Conservation (phyloP, 2,113 vertebrate genomes). For the Amphiprion percula region DNA sequence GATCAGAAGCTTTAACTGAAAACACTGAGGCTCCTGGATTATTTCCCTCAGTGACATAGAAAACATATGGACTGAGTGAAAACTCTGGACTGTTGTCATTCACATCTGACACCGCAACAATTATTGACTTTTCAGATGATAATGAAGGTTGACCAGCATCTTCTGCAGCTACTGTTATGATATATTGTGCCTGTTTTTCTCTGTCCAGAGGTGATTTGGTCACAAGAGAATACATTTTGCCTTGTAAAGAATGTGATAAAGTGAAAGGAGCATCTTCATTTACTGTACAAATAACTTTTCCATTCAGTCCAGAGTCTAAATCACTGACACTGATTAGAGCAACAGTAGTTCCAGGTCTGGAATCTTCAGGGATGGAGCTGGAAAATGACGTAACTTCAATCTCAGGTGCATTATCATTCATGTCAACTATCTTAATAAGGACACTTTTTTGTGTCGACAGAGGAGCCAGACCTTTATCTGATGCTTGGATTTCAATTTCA, state of each 20-base stretch:
- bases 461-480: constrained; percentile 50
- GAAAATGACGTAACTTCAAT: constrained; percentile 19
- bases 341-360: constrained; percentile 40
- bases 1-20: constrained; percentile 64
- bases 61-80: constrained; percentile 42
- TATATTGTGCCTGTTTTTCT: constrained; percentile 61
- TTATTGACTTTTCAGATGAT: constrained; percentile 54
- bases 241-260: constrained; percentile 49
- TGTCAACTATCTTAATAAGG: constrained; percentile 4
- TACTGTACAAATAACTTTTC: constrained; percentile 60
- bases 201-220: constrained; percentile 64
- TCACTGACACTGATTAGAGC: constrained; percentile 35
- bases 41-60: constrained; percentile 43
- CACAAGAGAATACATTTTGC: constrained; percentile 58
- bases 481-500: constrained; percentile 49
- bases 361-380: constrained; percentile 25
- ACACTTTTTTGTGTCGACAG: constrained; percentile 4
- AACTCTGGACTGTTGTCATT: constrained; percentile 73
- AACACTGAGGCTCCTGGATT: constrained; percentile 31
- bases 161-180: constrained; percentile 51
- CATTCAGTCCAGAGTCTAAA: constrained; percentile 49
- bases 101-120: constrained; percentile 55
- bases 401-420: constrained; percentile 18
- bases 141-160: constrained; percentile 56
- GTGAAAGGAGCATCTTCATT: constrained; percentile 49